These are phyloP conservation scores for Pocillopora damicornis DNA, from an alignment of 64 coral and sea anemone species.

Conservation along the genomic window DNA sequence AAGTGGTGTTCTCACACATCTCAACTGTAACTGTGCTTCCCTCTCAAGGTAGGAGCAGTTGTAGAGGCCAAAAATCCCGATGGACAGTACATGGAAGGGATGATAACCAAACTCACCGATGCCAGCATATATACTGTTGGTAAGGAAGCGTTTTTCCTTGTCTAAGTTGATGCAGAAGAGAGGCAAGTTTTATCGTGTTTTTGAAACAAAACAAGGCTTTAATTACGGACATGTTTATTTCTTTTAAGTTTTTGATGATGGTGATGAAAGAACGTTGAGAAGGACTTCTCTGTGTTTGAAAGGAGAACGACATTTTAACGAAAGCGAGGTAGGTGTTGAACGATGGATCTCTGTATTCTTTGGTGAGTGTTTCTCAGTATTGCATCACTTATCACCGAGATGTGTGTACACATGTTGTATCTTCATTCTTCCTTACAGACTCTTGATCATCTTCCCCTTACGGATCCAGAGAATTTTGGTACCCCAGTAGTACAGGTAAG, in stretches of 20 bases:
- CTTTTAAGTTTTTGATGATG: constrained; percentile 95
- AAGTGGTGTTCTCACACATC: neutral
- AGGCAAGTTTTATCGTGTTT: neutral
- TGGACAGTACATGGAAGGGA: constrained; percentile 79
- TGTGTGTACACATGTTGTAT: neutral
- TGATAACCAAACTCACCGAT: constrained; percentile 91
- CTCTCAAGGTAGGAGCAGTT: constrained; percentile 71
- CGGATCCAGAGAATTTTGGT: constrained; percentile 99
- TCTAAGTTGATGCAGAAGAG: neutral
- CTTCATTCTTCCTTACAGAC: constrained; percentile 59
- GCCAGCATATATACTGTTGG: constrained; percentile 97
- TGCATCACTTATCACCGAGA: neutral
- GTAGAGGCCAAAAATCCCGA: constrained; percentile 85
- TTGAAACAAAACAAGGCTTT: constrained; percentile 11
- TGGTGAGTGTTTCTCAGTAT: neutral
- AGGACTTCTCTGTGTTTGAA: constrained; percentile 95
- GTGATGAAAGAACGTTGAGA: constrained; percentile 93
- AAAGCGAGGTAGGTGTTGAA: constrained; percentile 71
- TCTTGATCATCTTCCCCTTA: constrained; percentile 93
- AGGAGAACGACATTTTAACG: constrained; percentile 96
- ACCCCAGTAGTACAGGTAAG: constrained; percentile 97
- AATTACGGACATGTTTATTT: constrained; percentile 12
- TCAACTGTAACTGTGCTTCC: neutral
- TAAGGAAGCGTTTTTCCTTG: constrained; percentile 36
- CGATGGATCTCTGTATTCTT: neutral